Base-by-base conservation (phyloP, 2,888 invertebrate genomes). In the Mallateleia sp. region DNA sequence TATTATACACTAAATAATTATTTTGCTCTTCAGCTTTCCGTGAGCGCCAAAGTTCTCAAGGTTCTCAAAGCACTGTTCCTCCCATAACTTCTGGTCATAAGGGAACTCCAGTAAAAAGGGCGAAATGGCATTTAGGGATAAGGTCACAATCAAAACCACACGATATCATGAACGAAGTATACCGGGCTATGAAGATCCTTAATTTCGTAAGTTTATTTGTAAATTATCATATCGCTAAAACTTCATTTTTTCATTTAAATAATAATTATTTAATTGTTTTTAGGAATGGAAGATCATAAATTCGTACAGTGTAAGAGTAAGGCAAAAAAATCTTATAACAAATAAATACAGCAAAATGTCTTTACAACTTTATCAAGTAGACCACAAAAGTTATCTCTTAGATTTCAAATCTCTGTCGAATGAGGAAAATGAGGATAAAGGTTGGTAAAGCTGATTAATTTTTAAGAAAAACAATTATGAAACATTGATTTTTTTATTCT, bases 151-250 rank as follows among this genome's bases (percentile, higher is more conserved):
- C 99, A 94, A 99, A 99, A 95, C 99, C 99, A 0, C 98, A 99
- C 94, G 99, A 99, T 95, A 99, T 99, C 74, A 99, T 99, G 99
- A 97, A 99, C 95, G 99, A 99, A 95, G 99, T 99, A 0, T 99
- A 99, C 95, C 97, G 99, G 89, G 99, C 99, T 0, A 99, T 99
- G 99, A 99, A 99, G 95, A 98, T 98, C 1, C 96, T 99, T 9
- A 98, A 99, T 95, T 99, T 99, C 95, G 97, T 97, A 95, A 96
- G 96, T 95, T 28, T 20, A 69, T 56, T 64, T 25, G 34, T n/a
- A n/a, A n/a, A n/a, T n/a, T n/a, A n/a, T n/a, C n/a, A n/a, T n/a
- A n/a, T 25, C 14, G 58, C 11, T n/a, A 71, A 56, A 24, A 20
- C 7, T 20, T 24, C 1, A 34, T 52, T 60, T 22, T 47, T 24